Conservation (phyloP, 2,113 vertebrate species). For the Connochaetes taurinus region DNA sequence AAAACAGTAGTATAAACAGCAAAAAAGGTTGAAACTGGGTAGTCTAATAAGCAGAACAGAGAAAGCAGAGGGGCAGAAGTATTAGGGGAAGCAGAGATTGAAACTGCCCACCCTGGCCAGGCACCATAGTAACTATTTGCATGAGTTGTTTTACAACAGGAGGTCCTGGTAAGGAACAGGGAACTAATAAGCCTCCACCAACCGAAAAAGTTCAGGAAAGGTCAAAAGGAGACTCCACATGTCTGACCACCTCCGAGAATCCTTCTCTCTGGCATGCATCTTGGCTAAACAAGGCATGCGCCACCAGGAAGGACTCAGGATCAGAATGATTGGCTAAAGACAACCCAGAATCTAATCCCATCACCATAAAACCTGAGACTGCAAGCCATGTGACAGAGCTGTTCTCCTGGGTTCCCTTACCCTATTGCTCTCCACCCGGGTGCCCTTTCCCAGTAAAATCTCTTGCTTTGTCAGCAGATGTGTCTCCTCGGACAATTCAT, state of each 20-base stretch:
- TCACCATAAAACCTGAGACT: background rate
- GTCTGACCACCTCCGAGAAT: background rate
- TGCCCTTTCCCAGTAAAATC: background rate
- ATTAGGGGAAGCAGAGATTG: background rate
- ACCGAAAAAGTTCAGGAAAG: background rate
- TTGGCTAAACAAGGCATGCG: background rate
- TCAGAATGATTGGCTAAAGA: background rate
- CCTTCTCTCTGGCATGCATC: background rate
- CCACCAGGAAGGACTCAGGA: background rate
- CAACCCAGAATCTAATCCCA: background rate
- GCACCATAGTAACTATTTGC: background rate
- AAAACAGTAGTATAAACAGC: background rate
- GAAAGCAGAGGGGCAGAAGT: background rate
- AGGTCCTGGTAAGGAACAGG: background rate
- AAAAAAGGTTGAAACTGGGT: slow-evolving; percentile 7
- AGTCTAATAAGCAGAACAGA: background rate
- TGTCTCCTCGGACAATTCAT: background rate
- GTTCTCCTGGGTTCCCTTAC: background rate
- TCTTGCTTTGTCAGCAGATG: background rate
- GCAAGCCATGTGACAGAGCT: background rate
- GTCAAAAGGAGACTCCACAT: background rate
- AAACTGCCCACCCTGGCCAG: background rate
- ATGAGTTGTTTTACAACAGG: background rate
- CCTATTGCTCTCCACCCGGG: background rate
- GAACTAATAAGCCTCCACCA: background rate